A percentile compares a stretch with the other conserved stretches of the same genome.
Conservation (phyloP, 2,797 vertebrate species). For the Hozukius guyotensis region DNA sequence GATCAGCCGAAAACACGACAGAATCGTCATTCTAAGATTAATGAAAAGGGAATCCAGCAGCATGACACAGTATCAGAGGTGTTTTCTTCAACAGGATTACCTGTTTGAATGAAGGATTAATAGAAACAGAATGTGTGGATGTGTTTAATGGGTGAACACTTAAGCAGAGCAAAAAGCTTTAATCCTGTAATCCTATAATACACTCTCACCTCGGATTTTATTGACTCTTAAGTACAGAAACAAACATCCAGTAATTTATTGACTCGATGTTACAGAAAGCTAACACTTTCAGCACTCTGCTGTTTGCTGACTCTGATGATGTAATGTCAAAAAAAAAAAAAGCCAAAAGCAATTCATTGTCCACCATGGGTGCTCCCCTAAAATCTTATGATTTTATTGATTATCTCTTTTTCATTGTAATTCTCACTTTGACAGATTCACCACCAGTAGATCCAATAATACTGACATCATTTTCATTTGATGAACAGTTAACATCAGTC, state of each 20-base stretch:
- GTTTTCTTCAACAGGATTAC: slow-evolving; percentile 44
- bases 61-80: slow-evolving; percentile 11
- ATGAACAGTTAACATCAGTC: too few relatives aligned
- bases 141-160: slow-evolving; percentile 43
- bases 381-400: rapidly evolving
- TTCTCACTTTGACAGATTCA: too few relatives aligned
- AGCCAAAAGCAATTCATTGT: too few relatives aligned
- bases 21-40: not conserved
- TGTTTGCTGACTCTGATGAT: not conserved
- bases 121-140: slow-evolving; percentile 33
- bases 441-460: too few relatives aligned
- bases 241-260: slow-evolving; percentile 3
- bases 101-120: slow-evolving; percentile 55
- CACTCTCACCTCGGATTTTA: slow-evolving; percentile 22
- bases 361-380: too few relatives aligned
- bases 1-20: not conserved
- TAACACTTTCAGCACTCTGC: rapidly evolving
- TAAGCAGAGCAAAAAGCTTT: slow-evolving; percentile 29
- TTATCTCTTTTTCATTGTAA: rapidly evolving
- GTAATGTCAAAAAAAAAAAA: not conserved
- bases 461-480: too few relatives aligned
- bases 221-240: slow-evolving; percentile 12
- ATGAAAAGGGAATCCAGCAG: slow-evolving; percentile 6
- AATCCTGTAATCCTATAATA: slow-evolving; percentile 60
- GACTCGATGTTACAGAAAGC: not conserved